Percentiles rank a stretch among this genome's conserved stretches.
Evolutionary conservation across 2,797 vertebrate genomes (phyloP).

Genomic region (Mionectes olivaceus): DNA sequence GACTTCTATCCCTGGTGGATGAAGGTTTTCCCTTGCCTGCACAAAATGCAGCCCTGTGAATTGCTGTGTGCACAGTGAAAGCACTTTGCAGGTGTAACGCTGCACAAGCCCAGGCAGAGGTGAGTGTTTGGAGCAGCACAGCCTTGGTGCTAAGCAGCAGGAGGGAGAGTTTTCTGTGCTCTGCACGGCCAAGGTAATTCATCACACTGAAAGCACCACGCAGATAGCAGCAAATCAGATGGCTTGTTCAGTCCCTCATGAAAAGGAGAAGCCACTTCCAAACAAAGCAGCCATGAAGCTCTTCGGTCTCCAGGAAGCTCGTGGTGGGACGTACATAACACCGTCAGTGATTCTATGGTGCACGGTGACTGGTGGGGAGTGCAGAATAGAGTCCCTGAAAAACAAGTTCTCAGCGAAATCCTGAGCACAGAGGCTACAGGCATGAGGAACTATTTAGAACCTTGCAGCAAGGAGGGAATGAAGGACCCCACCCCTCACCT

Average conservation of each 20-base stretch:
- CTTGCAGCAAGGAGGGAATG: neutral
- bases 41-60: neutral
- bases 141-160: neutral
- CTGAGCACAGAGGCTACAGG: neutral
- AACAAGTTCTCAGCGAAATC: neutral
- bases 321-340: neutral
- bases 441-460: neutral
- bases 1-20: neutral
- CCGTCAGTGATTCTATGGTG: neutral
- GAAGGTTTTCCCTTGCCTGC: neutral
- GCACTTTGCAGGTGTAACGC: neutral
- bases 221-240: neutral
- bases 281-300: neutral
- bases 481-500: neutral
- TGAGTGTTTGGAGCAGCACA: fast-evolving
- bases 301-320: neutral
- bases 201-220: neutral
- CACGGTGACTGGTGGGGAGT: neutral
- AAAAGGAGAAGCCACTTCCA: neutral
- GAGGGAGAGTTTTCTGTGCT: neutral
- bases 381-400: neutral
- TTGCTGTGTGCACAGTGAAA: neutral
- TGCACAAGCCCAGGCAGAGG: neutral
- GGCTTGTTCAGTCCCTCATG: neutral
- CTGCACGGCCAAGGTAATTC: neutral